Percentiles rank a stretch among this genome's conserved stretches.
Conservation (phyloP, 2,113 vertebrate species). For the Mungos mungo region DNA sequence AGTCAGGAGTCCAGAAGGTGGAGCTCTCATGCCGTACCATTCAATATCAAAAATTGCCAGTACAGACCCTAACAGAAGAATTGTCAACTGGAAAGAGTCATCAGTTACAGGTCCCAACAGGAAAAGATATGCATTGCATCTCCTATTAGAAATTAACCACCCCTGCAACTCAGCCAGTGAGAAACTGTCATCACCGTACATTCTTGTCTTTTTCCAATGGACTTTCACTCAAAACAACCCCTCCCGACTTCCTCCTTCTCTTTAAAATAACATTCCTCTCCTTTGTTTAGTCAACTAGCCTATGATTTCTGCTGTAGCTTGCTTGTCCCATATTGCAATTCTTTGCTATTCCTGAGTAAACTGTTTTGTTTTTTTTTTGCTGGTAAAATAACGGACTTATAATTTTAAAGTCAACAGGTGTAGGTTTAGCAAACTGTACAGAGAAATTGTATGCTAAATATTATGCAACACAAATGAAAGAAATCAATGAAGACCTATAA, state of each 20-base stretch:
- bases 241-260: background rate
- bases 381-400: background rate
- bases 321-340: background rate
- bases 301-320: background rate
- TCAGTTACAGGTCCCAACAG: background rate
- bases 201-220: background rate
- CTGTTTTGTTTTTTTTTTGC: background rate
- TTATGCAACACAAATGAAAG: background rate
- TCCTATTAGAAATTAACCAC: background rate
- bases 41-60: background rate
- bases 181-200: background rate
- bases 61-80: background rate
- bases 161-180: background rate
- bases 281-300: background rate
- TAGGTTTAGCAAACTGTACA: background rate
- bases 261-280: background rate
- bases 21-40: background rate
- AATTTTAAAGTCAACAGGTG: background rate
- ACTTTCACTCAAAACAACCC: background rate
- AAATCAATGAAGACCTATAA: background rate
- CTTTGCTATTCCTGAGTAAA: background rate
- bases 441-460: background rate
- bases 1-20: background rate
- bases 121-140: background rate
- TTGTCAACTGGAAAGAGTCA: background rate